A percentile compares a stretch with the other conserved stretches of the same genome.
phyloP scores from a whole-genome alignment of 1,140 invertebrate species.

The Bicyclus anynana region DNA sequence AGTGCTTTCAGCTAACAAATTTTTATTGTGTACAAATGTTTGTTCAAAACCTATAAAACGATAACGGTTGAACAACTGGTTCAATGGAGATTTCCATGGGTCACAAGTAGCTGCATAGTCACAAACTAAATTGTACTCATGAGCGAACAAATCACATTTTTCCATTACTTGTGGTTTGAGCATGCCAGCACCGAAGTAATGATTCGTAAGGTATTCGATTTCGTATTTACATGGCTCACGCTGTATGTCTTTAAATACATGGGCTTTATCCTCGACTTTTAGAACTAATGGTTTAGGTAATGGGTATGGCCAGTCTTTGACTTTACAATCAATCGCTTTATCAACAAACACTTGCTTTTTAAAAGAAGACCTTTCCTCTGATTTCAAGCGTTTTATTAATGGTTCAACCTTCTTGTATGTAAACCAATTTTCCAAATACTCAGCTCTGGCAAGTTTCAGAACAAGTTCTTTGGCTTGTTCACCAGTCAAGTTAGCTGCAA shows the following conservation, averaged over 20 bases:
- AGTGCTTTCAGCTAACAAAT: slow-evolving; percentile 33
- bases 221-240: slow-evolving; percentile 12
- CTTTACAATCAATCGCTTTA: slow-evolving; percentile 31
- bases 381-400: slow-evolving; percentile 38
- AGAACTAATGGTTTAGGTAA: slow-evolving; percentile 15
- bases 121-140: too few relatives aligned
- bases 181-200: not conserved
- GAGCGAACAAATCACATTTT: too few relatives aligned
- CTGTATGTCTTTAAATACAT: slow-evolving; percentile 30
- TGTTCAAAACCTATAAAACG: slow-evolving; percentile 42
- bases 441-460: slow-evolving; percentile 35
- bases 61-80: slow-evolving; percentile 45
- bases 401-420: slow-evolving; percentile 46
- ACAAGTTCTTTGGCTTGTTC: slow-evolving; percentile 40
- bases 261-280: not conserved
- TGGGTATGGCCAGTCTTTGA: slow-evolving; percentile 38
- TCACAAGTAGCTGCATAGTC: too few relatives aligned
- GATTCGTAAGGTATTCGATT: too few relatives aligned
- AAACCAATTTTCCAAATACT: slow-evolving; percentile 41
- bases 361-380: slow-evolving; percentile 33
- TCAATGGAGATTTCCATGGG: slow-evolving; percentile 26
- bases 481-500: slow-evolving; percentile 32
- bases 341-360: slow-evolving; percentile 46
- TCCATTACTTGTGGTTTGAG: not conserved
- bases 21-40: slow-evolving; percentile 44